Percentiles rank a stretch among this genome's conserved stretches.
Conservation (phyloP, 64 coral and sea anemone species). For the Montipora foliosa region DNA sequence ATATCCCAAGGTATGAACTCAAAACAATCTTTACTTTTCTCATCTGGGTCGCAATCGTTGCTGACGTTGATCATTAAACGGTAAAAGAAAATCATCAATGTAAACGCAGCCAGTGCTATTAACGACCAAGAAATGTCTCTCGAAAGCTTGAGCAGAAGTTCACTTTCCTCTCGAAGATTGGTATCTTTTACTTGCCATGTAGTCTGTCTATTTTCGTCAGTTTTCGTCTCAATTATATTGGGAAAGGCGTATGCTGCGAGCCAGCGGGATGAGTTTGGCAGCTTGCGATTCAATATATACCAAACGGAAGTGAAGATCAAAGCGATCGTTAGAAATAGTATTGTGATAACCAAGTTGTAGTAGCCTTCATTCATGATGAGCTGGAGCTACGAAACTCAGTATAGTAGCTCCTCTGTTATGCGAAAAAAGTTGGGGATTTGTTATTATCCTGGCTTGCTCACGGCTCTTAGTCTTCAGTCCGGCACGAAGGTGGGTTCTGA, state of each 20-base stretch:
- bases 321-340: background rate
- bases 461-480: too few relatives aligned
- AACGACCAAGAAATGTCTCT: background rate
- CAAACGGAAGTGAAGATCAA: background rate
- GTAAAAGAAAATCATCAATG: too few relatives aligned
- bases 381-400: background rate
- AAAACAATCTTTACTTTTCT: conserved; percentile 18
- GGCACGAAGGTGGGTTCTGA: too few relatives aligned
- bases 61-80: too few relatives aligned
- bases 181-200: background rate
- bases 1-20: background rate
- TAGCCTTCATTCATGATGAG: background rate
- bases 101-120: too few relatives aligned
- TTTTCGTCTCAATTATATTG: background rate
- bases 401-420: too few relatives aligned
- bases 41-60: too few relatives aligned
- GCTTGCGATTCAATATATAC: too few relatives aligned
- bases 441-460: too few relatives aligned
- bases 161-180: background rate
- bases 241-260: background rate
- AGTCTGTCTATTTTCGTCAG: background rate
- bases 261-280: too few relatives aligned
- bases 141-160: background rate
- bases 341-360: background rate
- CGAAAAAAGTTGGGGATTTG: too few relatives aligned